phyloP scores from a whole-genome alignment of 2,797 vertebrate genomes.

The Parambassis ranga region DNA sequence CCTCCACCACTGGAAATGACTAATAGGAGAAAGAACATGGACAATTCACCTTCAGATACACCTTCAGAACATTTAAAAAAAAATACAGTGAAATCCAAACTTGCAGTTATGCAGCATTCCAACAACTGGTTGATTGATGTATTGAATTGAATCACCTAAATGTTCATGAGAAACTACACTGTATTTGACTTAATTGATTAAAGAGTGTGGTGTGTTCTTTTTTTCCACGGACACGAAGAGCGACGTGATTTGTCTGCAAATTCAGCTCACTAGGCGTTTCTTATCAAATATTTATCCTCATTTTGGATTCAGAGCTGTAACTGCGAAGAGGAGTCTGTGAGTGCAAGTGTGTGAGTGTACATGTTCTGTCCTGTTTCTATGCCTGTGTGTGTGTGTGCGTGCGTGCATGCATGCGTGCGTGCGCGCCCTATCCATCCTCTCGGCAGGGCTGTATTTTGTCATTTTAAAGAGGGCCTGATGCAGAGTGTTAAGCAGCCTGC shows the following conservation, averaged over 20 bases:
- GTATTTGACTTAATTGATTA: conserved; percentile 57
- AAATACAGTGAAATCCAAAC: too few species aligned
- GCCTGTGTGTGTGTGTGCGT: neutral
- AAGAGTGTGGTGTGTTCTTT: conserved; percentile 12
- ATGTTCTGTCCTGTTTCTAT: neutral
- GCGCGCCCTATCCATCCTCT: conserved; percentile 18
- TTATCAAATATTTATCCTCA: conserved; percentile 75
- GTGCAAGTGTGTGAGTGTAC: neutral
- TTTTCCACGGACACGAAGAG: conserved; percentile 1
- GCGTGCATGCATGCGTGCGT: neutral
- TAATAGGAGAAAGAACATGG: too few species aligned
- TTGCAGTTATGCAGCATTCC: neutral
- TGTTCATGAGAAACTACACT: conserved; percentile 16
- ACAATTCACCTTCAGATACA: too few species aligned
- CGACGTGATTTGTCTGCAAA: conserved; percentile 68
- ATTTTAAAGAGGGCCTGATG: conserved; percentile 54
- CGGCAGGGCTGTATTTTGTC: conserved; percentile 34
- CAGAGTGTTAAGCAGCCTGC: conserved; percentile 45
- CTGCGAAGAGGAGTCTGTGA: conserved; percentile 19
- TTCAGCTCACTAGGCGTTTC: conserved; percentile 46
- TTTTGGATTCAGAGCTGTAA: conserved; percentile 63
- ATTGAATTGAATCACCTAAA: too few species aligned
- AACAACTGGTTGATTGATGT: too few species aligned
- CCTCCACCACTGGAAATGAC: too few species aligned
- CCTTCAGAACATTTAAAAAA: too few species aligned